phyloP scores from a whole-genome alignment of 2,888 invertebrate species.

The Microplitis manilae region DNA sequence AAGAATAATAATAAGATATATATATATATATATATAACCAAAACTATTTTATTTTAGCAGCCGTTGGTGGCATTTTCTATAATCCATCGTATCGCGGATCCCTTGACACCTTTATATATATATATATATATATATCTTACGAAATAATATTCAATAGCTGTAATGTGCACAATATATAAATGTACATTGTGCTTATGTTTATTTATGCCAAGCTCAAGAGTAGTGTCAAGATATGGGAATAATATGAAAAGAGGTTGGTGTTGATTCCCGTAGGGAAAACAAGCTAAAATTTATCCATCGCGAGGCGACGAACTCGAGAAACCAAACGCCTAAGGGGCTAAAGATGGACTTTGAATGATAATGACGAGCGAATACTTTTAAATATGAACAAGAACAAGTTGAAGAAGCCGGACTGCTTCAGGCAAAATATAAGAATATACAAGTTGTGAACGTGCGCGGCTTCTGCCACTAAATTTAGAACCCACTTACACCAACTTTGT shows the following conservation, averaged over 20 bases:
- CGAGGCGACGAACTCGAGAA: not conserved
- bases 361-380: slow-evolving; percentile 43
- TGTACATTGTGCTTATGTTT: no score
- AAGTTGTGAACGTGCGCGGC: slow-evolving; percentile 12
- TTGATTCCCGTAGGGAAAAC: not conserved
- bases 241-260: not conserved
- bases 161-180: no score
- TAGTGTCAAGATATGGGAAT: no score
- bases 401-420: slow-evolving; percentile 36
- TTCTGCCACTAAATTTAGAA: slow-evolving; percentile 28
- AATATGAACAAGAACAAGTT: slow-evolving; percentile 18
- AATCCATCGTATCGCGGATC: no score
- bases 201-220: no score
- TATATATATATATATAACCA: no score
- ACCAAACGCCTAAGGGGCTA: slow-evolving; percentile 30
- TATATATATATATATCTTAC: no score
- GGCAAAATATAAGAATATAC: slow-evolving; percentile 41
- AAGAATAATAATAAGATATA: no score
- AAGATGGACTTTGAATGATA: slow-evolving; percentile 48
- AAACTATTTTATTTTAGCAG: no score
- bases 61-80: no score
- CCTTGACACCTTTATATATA: no score
- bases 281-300: not conserved
- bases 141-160: no score
- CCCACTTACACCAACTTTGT: slow-evolving; percentile 18